phyloP scores from a whole-genome alignment of 2,113 vertebrate species.

The Pseudorhombus dupliciocellatus region DNA sequence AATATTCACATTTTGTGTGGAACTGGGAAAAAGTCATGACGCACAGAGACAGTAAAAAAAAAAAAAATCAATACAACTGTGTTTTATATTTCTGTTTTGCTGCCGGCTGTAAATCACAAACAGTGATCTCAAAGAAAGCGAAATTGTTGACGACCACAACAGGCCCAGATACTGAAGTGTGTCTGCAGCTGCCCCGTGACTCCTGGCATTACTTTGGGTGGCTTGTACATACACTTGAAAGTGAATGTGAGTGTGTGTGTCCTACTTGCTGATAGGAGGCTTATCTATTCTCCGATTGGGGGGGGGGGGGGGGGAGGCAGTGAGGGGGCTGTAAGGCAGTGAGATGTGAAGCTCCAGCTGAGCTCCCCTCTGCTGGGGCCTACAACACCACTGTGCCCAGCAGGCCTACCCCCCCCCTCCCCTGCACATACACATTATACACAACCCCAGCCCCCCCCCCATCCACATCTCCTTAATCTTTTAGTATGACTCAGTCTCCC shows the following conservation, averaged over 20 bases:
- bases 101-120: conserved; percentile 62
- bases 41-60: conserved; percentile 46
- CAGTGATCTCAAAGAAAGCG: conserved; percentile 62
- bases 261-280: conserved; percentile 81
- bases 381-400: conserved; percentile 79
- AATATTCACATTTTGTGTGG: conserved; percentile 58
- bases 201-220: conserved; percentile 81
- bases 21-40: conserved; percentile 62
- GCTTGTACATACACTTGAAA: conserved; percentile 46
- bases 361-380: conserved; percentile 85
- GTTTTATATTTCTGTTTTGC: conserved; percentile 66
- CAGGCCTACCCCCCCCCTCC: conserved; percentile 44
- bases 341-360: conserved; percentile 82
- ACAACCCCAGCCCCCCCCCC: conserved; percentile 31
- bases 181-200: conserved; percentile 66
- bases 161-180: conserved; percentile 50
- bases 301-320: conserved; percentile 56
- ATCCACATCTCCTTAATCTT: conserved; percentile 62
- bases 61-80: conserved; percentile 63
- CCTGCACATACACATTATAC: conserved; percentile 22
- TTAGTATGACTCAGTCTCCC: conserved; percentile 53
- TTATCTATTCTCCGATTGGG: conserved; percentile 85
- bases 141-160: conserved; percentile 64
- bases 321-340: conserved; percentile 77
- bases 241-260: conserved; percentile 50